phyloP scores from a whole-genome alignment of 2,797 vertebrate species.

The Sternotherus odoratus region DNA sequence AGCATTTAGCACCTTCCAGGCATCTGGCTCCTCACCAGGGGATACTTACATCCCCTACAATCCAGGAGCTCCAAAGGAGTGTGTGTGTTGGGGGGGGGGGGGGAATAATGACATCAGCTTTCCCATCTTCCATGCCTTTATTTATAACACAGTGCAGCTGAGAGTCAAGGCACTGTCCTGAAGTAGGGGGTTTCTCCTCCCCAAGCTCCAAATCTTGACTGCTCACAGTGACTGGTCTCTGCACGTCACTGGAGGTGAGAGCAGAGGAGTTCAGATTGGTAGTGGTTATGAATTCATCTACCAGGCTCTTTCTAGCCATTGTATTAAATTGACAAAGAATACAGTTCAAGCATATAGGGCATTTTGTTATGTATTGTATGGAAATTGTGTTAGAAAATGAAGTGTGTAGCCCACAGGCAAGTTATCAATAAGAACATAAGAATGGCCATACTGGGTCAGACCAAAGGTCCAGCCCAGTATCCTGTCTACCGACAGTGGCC shows the following conservation, averaged over 20 bases:
- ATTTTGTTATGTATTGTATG: background rate
- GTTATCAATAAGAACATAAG: background rate
- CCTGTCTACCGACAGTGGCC: too few relatives aligned
- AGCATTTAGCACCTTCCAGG: background rate
- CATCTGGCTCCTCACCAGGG: background rate
- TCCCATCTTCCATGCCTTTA: background rate
- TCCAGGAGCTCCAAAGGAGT: background rate
- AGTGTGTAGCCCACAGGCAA: background rate
- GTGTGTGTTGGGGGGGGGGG: rapidly evolving
- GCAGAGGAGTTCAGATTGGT: background rate
- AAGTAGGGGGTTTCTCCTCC: background rate
- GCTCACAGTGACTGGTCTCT: background rate
- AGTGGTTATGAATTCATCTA: background rate
- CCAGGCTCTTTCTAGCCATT: rapidly evolving
- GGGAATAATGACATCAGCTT: background rate
- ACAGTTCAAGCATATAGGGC: background rate
- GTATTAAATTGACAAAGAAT: background rate
- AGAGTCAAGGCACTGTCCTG: background rate
- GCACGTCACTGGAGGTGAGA: background rate
- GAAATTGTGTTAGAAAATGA: rapidly evolving
- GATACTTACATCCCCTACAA: background rate
- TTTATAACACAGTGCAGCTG: background rate
- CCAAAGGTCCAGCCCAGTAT: too few relatives aligned
- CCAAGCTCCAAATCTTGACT: background rate
- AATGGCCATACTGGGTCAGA: too few relatives aligned